Conservation (phyloP, 2,113 vertebrate species). For the Sialia sialis region DNA sequence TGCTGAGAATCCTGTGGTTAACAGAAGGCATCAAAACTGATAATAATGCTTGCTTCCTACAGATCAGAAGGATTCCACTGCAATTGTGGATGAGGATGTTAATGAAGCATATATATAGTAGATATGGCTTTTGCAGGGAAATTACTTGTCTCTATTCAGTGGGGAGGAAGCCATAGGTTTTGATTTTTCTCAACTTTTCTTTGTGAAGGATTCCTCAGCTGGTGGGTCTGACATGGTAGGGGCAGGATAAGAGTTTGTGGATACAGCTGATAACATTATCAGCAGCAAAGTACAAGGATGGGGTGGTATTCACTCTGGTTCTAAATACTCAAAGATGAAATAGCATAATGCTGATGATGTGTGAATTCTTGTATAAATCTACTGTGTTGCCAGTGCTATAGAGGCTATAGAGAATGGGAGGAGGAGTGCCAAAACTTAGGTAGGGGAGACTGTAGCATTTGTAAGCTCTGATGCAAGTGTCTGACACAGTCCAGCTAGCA, state of each 20-base stretch:
- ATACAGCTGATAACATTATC: background rate
- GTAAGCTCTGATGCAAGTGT: background rate
- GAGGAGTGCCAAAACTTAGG: background rate
- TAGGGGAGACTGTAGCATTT: background rate
- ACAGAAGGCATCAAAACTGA: background rate
- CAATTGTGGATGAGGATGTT: background rate
- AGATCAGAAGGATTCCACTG: background rate
- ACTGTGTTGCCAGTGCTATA: background rate
- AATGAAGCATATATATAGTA: rapidly evolving
- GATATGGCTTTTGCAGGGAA: background rate
- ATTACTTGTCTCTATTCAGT: background rate
- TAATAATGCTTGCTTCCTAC: background rate
- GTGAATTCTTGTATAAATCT: background rate
- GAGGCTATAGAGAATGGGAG: background rate
- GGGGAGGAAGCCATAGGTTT: background rate
- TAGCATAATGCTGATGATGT: background rate
- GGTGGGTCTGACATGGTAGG: background rate
- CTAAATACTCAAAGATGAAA: background rate
- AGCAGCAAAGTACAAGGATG: background rate
- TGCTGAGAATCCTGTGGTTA: background rate
- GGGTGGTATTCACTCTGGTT: background rate
- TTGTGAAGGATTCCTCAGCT: background rate
- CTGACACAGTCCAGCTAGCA: background rate
- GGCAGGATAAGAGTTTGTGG: background rate
- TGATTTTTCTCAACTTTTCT: background rate